A percentile compares a stretch with the other conserved stretches of the same genome.
phyloP scores from a whole-genome alignment of 2,113 vertebrate genomes.

The Ploceus nigricollis region DNA sequence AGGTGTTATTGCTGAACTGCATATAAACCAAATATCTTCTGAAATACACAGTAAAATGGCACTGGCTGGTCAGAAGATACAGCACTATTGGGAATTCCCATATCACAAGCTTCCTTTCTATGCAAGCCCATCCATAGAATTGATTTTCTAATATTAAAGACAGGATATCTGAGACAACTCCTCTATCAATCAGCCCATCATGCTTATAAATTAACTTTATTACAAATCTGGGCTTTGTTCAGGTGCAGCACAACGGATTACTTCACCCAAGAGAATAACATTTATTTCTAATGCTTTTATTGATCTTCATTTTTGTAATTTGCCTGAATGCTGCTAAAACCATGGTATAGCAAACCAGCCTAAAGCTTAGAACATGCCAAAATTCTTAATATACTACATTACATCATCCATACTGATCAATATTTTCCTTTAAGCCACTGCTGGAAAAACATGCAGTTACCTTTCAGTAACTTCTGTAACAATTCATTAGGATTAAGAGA shows the following conservation, averaged over 20 bases:
- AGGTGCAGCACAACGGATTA: slow-evolving; percentile 7
- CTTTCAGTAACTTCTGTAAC: background rate
- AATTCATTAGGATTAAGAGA: background rate
- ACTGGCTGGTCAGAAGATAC: background rate
- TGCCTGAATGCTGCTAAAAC: slow-evolving; percentile 25
- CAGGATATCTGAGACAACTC: background rate
- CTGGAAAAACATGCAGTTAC: slow-evolving; percentile 1
- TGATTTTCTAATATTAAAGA: slow-evolving; percentile 18
- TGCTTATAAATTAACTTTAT: background rate
- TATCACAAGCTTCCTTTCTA: background rate
- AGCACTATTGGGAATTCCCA: background rate
- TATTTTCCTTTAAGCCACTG: slow-evolving; percentile 11
- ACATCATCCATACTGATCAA: background rate
- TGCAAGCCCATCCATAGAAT: background rate
- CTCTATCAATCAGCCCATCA: background rate
- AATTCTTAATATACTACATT: background rate
- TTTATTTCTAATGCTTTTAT: slow-evolving; percentile 64
- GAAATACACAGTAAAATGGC: background rate
- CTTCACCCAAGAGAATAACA: background rate
- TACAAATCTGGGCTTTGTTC: slow-evolving; percentile 44
- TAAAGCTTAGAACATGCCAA: background rate
- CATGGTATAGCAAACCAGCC: background rate
- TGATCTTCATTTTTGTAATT: slow-evolving; percentile 48
- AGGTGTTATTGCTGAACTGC: background rate
- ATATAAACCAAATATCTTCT: background rate